These are phyloP conservation scores for Microplitis demolitor DNA, from an alignment of 1,140 invertebrate genomes.

Conservation along the genomic window DNA sequence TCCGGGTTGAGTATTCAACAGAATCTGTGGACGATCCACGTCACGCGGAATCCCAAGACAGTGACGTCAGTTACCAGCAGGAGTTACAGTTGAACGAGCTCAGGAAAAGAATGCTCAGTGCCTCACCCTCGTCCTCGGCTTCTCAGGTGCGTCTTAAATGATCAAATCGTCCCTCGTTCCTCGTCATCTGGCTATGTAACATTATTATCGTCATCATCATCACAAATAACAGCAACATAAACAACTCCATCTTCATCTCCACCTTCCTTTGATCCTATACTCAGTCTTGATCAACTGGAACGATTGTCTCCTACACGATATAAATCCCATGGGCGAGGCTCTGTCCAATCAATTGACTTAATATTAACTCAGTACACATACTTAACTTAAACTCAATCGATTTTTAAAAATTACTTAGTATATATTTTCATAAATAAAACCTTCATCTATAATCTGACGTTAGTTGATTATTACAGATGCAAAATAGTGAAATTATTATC, in stretches of 20 bases:
- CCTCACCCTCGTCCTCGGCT: slow-evolving; percentile 30
- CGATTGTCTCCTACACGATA: not conserved
- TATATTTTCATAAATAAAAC: not conserved
- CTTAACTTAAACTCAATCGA: too few relatives aligned
- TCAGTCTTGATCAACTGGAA: not conserved
- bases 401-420: too few relatives aligned
- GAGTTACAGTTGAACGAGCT: slow-evolving; percentile 51
- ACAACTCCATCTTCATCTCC: too few relatives aligned
- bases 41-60: slow-evolving; percentile 42
- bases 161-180: not conserved
- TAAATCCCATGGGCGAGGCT: not conserved
- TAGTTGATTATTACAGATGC: not conserved
- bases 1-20: slow-evolving; percentile 50
- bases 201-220: not conserved
- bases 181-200: not conserved
- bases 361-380: not conserved
- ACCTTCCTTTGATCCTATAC: not conserved
- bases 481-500: not conserved
- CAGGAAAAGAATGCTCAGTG: slow-evolving; percentile 46
- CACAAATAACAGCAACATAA: too few relatives aligned
- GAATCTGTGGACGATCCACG: slow-evolving; percentile 39
- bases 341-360: not conserved
- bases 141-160: slow-evolving; percentile 35
- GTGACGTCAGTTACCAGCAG: slow-evolving; percentile 46
- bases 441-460: not conserved